phyloP scores from a whole-genome alignment of 2,797 vertebrate species.

The Hypotaenidia philippensis region DNA sequence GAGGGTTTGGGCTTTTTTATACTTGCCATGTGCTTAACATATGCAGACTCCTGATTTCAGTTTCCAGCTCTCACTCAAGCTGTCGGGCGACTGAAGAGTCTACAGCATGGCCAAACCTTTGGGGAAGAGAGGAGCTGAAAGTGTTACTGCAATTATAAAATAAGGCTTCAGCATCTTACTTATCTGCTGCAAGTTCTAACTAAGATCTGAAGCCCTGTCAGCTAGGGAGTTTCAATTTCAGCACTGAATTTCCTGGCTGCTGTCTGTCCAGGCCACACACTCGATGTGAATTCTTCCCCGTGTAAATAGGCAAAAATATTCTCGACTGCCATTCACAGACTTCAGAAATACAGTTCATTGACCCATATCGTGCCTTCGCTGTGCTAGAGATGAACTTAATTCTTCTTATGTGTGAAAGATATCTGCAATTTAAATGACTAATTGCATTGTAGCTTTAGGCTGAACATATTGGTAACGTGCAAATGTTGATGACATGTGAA shows the following conservation, averaged over 20 bases:
- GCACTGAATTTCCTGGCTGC: conserved; percentile 10
- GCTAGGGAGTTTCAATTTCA: not conserved
- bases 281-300: conserved; percentile 1
- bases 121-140: not conserved
- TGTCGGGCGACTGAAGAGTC: not conserved
- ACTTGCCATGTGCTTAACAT: not conserved
- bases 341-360: conserved; percentile 32
- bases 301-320: conserved; percentile 56
- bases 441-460: conserved; percentile 75
- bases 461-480: conserved; percentile 69
- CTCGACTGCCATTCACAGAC: conserved; percentile 33
- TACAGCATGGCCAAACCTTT: not conserved
- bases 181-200: not conserved
- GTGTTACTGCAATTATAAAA: not conserved
- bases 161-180: not conserved
- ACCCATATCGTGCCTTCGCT: not conserved
- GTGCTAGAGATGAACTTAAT: conserved; percentile 61
- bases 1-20: not conserved
- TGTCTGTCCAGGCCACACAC: conserved; percentile 39
- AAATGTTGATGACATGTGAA: conserved; percentile 76
- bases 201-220: not conserved
- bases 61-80: conserved; percentile 1
- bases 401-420: conserved; percentile 67
- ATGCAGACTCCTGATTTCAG: not conserved
- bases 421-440: conserved; percentile 78